Evolutionary conservation across 1,140 invertebrate species (phyloP), one percentile per base, ranked within the genome.

Genomic region (Vanessa atalanta): DNA sequence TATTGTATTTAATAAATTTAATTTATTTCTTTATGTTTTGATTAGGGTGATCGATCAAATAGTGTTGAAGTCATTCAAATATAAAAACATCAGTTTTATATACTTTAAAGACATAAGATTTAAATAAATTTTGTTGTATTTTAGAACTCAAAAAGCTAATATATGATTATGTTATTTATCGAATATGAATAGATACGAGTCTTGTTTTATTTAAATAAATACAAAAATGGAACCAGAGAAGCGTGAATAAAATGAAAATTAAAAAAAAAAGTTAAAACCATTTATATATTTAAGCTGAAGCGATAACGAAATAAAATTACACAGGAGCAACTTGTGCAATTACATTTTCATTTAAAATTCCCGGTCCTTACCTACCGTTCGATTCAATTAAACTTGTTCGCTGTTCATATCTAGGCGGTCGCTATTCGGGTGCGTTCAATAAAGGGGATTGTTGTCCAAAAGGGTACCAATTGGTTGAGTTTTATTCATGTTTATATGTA

Each of bases 391-490:
- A 86, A 90, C 77, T 82, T 80, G 83, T 76, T 82, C 80, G 83
- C 79, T 79, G 82, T 78, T 85, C 83, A 85, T 86, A 87, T 84
- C 81, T 86, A 81, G 73, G 48, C 50, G 50, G 63, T 26, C 60
- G 53, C 61, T 65, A 70, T 70, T 80, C 72, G 79, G 78, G 82
- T 79, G 84, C 75, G 79, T 84, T 82, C 81, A 82, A 84, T 85
- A 85, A 85, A 73, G 78, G 74, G 78, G 80, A 61, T 61, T 61
- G 57, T 82, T 80, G 76, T 79, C 81, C 80, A 77, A 86, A 90
- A 88, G 88, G 89, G 88, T 87, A 87, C 76, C 85, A 89, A 90
- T 90, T 90, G 87, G 83, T 78, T 69, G 80, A 78, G 83, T 83
- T 84, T 88, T 85, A 87, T 85, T 82, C 81, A 82, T 88, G 84